phyloP scores from a whole-genome alignment of 2,888 invertebrate species.

The Sinohyriopsis cumingii region DNA sequence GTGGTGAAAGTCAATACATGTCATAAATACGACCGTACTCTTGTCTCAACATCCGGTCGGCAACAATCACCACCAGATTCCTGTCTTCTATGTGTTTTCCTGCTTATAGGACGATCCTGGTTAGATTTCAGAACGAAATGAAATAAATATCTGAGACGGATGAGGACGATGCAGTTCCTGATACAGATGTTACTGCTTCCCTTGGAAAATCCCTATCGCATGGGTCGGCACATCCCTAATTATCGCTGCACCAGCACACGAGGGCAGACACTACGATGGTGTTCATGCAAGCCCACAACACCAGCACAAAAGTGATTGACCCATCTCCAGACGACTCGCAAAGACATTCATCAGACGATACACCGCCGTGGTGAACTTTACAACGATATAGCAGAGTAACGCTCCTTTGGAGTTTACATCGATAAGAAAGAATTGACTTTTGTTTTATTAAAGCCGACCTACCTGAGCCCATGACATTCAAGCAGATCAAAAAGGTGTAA shows the following conservation, averaged over 20 bases:
- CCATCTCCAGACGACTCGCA: not conserved
- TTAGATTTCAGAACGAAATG: too few species aligned
- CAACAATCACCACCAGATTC: too few species aligned
- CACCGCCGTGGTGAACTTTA: constrained; percentile 5
- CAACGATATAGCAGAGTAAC: not conserved
- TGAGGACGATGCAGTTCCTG: too few species aligned
- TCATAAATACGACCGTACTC: too few species aligned
- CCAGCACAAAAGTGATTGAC: not conserved
- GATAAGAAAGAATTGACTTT: not conserved
- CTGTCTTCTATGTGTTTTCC: too few species aligned
- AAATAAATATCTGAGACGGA: too few species aligned
- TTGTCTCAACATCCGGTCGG: too few species aligned
- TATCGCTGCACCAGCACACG: constrained; percentile 10
- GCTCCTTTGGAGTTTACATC: constrained; percentile 1
- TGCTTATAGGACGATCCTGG: too few species aligned
- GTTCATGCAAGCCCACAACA: constrained; percentile 5
- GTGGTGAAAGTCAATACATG: too few species aligned
- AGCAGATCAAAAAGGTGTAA: constrained; percentile 1
- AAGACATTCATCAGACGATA: not conserved
- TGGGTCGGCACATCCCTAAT: constrained; percentile 3
- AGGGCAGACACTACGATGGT: constrained; percentile 2
- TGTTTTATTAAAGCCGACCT: constrained; percentile 1
- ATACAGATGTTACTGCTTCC: too few species aligned
- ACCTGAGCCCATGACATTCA: not conserved
- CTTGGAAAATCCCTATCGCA: not conserved